Evolutionary conservation across 1,140 invertebrate genomes (phyloP).

Genomic region (Magallana ariakensis): DNA sequence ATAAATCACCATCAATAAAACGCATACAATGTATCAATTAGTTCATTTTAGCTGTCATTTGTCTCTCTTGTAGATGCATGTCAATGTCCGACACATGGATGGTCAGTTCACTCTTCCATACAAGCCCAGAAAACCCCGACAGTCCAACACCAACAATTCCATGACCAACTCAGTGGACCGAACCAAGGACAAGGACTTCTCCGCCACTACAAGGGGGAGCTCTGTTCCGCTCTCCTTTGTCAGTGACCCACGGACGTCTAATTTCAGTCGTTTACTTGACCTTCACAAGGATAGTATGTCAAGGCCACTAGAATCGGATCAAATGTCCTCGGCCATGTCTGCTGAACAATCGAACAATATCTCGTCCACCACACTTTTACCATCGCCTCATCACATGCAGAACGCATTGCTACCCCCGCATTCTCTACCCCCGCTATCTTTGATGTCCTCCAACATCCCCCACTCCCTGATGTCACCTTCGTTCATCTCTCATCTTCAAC

Average conservation of each 20-base stretch:
- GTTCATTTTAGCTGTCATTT: too few relatives aligned
- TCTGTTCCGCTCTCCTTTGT: slow-evolving; percentile 1
- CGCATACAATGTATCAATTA: too few relatives aligned
- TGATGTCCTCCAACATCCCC: neutral
- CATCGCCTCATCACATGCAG: slow-evolving; percentile 10
- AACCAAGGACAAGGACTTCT: neutral
- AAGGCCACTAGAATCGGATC: slow-evolving; percentile 8
- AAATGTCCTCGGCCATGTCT: neutral
- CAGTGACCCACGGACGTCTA: slow-evolving; percentile 20
- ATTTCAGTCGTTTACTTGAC: slow-evolving; percentile 23
- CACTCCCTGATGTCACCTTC: slow-evolving; percentile 8
- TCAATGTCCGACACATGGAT: neutral
- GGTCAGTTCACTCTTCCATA: neutral
- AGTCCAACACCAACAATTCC: slow-evolving; percentile 2
- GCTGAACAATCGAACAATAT: slow-evolving; percentile 24
- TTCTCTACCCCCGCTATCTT: neutral
- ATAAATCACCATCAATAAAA: too few relatives aligned
- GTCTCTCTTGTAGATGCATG: slow-evolving; percentile 4
- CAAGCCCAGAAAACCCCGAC: slow-evolving; percentile 5
- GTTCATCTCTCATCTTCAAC: slow-evolving; percentile 24
- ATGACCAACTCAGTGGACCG: neutral
- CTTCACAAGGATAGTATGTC: slow-evolving; percentile 7
- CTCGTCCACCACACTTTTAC: neutral
- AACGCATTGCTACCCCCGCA: neutral
- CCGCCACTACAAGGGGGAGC: neutral